Conservation (phyloP, 2,797 vertebrate species). For the Molothrus aeneus region DNA sequence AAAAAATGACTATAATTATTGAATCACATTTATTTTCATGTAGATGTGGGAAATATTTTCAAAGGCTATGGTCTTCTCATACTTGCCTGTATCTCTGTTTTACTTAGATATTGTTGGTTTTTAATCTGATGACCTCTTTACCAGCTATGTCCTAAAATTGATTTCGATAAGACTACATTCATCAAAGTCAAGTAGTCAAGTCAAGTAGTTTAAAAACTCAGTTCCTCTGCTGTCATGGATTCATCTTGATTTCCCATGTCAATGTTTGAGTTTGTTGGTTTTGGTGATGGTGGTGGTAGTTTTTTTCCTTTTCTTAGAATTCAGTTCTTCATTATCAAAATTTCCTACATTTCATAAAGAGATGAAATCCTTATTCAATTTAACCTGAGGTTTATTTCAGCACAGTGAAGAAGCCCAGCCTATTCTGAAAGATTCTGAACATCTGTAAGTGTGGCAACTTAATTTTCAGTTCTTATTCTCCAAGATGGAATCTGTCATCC, state of each 20-base stretch:
- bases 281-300: no score
- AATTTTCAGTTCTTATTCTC: neutral
- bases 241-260: neutral
- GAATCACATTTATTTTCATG: neutral
- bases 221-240: neutral
- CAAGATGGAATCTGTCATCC: neutral
- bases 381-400: neutral
- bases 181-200: neutral
- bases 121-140: neutral
- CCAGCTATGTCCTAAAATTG: neutral
- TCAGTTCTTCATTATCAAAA: neutral
- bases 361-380: neutral
- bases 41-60: neutral
- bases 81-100: neutral
- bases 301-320: neutral
- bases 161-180: neutral
- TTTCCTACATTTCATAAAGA: neutral
- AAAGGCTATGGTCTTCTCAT: neutral
- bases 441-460: neutral
- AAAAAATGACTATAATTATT: neutral
- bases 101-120: neutral
- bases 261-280: neutral
- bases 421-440: neutral
- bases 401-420: neutral
- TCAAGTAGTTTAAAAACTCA: neutral